A percentile compares a stretch with the other conserved stretches of the same genome.
Evolutionary conservation across 2,888 invertebrate genomes (phyloP).

Genomic region (Artemia sinica): DNA sequence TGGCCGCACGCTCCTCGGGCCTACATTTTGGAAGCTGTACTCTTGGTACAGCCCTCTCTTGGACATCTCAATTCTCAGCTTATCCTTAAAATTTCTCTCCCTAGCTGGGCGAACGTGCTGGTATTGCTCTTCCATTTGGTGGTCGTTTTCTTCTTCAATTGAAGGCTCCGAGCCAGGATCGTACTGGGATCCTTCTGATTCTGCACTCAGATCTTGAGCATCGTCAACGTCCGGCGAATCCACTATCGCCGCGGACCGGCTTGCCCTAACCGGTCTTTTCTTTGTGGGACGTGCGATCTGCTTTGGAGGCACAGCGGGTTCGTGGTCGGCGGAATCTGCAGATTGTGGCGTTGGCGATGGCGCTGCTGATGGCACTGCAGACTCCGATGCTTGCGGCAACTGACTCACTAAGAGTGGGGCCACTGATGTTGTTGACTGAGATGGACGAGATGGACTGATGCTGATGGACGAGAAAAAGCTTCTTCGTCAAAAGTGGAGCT

Average conservation of each 20-base stretch:
- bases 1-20: neutral
- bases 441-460: neutral
- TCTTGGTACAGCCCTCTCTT: slow-evolving; percentile 8
- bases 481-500: neutral
- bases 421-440: slow-evolving; percentile 12
- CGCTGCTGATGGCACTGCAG: neutral
- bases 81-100: neutral
- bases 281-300: neutral
- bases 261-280: too few species aligned
- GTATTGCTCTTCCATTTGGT: neutral
- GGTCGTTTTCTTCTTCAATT: neutral
- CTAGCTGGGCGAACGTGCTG: neutral
- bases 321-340: neutral
- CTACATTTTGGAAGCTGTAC: neutral
- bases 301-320: slow-evolving; percentile 10
- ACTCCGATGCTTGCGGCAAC: too few species aligned
- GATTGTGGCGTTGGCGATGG: neutral
- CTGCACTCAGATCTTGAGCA: too few species aligned
- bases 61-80: neutral
- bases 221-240: too few species aligned
- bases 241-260: too few species aligned
- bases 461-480: neutral
- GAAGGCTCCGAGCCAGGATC: neutral
- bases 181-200: neutral
- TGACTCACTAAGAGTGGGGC: neutral